Conservation (phyloP, 2,113 vertebrate species). For the Oenanthe oenanthe region DNA sequence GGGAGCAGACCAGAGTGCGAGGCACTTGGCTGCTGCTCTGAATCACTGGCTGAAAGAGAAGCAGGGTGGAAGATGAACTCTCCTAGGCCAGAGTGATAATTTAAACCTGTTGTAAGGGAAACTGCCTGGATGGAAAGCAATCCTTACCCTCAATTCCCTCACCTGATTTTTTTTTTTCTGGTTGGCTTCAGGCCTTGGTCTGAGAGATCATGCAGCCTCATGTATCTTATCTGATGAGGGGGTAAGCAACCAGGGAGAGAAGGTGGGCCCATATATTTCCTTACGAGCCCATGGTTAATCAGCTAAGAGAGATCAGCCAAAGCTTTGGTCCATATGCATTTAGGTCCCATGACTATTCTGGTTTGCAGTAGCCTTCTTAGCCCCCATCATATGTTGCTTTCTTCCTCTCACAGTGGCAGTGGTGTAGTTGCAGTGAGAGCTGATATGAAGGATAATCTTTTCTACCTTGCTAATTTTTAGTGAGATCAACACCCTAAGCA, state of each 20-base stretch:
- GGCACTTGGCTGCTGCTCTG: neutral
- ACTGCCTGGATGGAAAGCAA: neutral
- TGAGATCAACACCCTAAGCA: neutral
- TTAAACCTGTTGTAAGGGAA: neutral
- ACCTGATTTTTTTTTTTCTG: neutral
- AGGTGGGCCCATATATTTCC: neutral
- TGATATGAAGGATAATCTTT: slow-evolving; percentile 1
- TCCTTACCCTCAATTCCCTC: neutral
- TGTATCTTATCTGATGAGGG: neutral
- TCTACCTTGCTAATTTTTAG: slow-evolving; percentile 5
- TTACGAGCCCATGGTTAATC: neutral
- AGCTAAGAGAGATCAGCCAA: neutral
- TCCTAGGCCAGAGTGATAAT: neutral
- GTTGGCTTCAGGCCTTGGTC: neutral
- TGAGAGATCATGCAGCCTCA: neutral
- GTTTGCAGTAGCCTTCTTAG: neutral
- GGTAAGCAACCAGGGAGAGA: neutral
- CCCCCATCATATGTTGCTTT: neutral
- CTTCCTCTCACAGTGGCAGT: neutral
- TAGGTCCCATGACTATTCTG: neutral
- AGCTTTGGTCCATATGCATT: neutral
- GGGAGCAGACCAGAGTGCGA: accelerated
- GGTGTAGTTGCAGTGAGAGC: neutral
- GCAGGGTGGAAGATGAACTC: neutral
- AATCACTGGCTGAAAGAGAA: neutral